Conservation (phyloP, 2,888 invertebrate species). For the Trilocha varians region DNA sequence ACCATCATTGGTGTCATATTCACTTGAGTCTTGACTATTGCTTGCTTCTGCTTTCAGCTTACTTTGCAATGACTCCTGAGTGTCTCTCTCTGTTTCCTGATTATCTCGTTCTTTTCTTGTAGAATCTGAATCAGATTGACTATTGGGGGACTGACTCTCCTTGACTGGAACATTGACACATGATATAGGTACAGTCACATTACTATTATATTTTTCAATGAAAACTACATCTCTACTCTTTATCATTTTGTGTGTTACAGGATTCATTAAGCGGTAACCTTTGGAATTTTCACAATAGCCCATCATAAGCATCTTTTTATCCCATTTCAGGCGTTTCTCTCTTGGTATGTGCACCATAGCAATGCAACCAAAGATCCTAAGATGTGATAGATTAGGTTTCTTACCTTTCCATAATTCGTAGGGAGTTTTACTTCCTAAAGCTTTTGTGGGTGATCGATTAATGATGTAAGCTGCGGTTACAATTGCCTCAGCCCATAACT, state of each 20-base stretch:
- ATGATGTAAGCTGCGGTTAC: constrained; percentile 10
- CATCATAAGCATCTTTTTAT: constrained; percentile 6
- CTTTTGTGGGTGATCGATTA: constrained; percentile 9
- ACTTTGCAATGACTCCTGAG: background rate
- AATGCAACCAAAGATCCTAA: constrained; percentile 32
- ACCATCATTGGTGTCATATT: background rate
- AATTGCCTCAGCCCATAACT: constrained; percentile 2
- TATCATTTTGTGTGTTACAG: constrained; percentile 4
- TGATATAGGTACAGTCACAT: background rate
- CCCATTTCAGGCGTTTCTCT: constrained; percentile 8
- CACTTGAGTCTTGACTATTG: background rate
- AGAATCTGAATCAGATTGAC: background rate
- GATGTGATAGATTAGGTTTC: constrained; percentile 22
- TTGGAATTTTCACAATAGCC: constrained; percentile 8
- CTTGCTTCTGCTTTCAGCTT: background rate
- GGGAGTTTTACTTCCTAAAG: constrained; percentile 9
- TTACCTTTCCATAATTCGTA: constrained; percentile 27
- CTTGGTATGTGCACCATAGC: constrained; percentile 17
- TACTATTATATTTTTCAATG: constrained; percentile 3
- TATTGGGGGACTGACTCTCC: background rate
- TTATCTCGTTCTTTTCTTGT: background rate
- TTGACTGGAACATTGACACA: background rate
- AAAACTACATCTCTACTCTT: constrained; percentile 8
- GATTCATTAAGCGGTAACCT: constrained; percentile 8
- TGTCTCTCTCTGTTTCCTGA: background rate